phyloP scores from a whole-genome alignment of 2,888 invertebrate species.

The Nomada hirtipes region DNA sequence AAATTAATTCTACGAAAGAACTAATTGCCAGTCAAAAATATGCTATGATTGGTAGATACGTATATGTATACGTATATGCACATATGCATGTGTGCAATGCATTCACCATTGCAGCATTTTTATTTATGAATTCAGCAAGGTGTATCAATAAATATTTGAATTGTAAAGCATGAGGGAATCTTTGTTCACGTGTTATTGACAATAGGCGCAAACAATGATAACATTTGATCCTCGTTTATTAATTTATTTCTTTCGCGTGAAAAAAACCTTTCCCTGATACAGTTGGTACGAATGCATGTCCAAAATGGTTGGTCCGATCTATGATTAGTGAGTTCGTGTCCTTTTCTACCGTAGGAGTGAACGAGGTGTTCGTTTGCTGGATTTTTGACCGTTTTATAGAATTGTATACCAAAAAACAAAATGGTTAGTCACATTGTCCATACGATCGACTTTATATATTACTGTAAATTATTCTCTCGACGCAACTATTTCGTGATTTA shows the following conservation, averaged over 20 bases:
- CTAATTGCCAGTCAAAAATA: neutral
- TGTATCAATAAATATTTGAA: neutral
- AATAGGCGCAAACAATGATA: neutral
- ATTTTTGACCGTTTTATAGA: slow-evolving; percentile 4
- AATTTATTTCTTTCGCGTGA: neutral
- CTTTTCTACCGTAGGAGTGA: slow-evolving; percentile 13
- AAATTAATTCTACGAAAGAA: neutral
- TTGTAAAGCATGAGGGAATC: neutral
- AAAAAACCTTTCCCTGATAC: neutral
- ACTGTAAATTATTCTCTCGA: neutral
- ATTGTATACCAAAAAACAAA: slow-evolving; percentile 15
- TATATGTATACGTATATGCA: neutral
- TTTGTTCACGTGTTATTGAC: slow-evolving; percentile 1
- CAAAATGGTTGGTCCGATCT: neutral
- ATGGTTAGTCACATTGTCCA: slow-evolving; percentile 56
- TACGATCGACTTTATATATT: neutral
- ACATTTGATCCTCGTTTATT: neutral
- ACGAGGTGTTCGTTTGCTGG: slow-evolving; percentile 25
- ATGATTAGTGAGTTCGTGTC: slow-evolving; percentile 8
- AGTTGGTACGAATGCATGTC: neutral
- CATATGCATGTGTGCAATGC: neutral
- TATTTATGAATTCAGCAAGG: neutral
- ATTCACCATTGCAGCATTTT: neutral
- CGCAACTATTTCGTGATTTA: neutral
- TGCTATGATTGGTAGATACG: slow-evolving; percentile 12